phyloP scores from a whole-genome alignment of 2,113 vertebrate genomes.

The Cavia aperea region DNA sequence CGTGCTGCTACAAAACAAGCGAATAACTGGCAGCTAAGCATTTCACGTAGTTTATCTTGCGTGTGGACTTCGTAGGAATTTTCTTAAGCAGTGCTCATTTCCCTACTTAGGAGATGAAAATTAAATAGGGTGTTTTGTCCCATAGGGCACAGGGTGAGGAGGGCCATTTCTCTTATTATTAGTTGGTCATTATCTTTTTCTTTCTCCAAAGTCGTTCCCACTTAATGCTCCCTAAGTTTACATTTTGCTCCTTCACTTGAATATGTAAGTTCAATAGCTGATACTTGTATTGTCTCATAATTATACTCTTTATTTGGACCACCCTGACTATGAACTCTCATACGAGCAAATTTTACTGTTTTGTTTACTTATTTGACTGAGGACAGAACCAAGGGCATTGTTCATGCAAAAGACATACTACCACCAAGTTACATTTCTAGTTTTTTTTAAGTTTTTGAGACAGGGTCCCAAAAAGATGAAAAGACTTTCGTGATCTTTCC shows the following conservation, averaged over 20 bases:
- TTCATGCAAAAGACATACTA: no score
- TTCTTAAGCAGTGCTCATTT: constrained; percentile 25
- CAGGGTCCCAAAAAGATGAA: background rate
- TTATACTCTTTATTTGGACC: constrained; percentile 13
- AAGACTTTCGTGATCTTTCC: no score
- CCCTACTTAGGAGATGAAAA: constrained; percentile 27
- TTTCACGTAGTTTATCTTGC: background rate
- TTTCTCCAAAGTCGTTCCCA: constrained; percentile 9
- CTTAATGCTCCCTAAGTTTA: background rate
- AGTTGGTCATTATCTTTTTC: constrained; percentile 19
- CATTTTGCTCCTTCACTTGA: background rate
- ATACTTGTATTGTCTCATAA: background rate
- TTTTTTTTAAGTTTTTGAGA: background rate
- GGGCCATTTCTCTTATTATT: background rate
- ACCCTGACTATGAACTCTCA: background rate
- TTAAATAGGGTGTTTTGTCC: constrained; percentile 23
- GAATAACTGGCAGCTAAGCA: background rate
- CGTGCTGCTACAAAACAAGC: background rate
- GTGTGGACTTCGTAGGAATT: background rate
- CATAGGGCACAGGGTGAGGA: background rate
- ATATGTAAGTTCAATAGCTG: background rate
- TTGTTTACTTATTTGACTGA: background rate
- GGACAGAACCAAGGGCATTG: background rate
- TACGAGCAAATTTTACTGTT: background rate
- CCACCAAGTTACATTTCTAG: background rate